Evolutionary conservation across 2,888 invertebrate genomes (phyloP), one percentile per base, ranked within the genome.

Genomic region (Drosophila trichaetosa): DNA sequence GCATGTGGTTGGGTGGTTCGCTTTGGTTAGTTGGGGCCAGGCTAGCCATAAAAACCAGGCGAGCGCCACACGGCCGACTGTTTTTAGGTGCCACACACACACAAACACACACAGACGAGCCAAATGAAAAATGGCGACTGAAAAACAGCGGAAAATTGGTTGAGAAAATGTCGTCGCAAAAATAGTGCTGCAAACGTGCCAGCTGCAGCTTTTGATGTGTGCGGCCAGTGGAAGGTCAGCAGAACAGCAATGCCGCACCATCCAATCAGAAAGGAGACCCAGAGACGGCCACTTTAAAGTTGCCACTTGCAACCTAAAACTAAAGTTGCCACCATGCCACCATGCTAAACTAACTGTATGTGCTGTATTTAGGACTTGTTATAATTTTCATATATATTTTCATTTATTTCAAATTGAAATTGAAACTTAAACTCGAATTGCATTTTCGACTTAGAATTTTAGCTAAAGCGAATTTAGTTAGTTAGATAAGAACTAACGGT

Each of bases 51-150:
- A 80, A 82, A 82, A 72, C 82, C 82, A 80, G 75, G 74, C 83
- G 51, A 78, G 74, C 80, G 89, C 89, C 87, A 89, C 82, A 86
- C 73, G 81, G 81, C 64, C 82, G 82, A 76, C 87, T 89, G 85
- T 87, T 87, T 87, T 89, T 85, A 89, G 85, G 88, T 85, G 90
- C 85, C 79, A 63, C 69, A 65, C 67, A 65, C 67, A 72, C 49
- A 60, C 63, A 63, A 49, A 59, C n/a, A 40, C 27, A 48, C 52
- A 52, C 27, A 42, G 31, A 36, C 5, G 24, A 34, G 38, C 33
- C 71, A 72, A 77, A 84, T 89, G 90, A 89, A 89, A 89, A 85
- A 89, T 85, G 85, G 85, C 85, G 85, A 62, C 75, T 75, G 81
- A 63, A 76, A 83, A 74, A 79, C 67, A 72, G 66, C 62, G 56